Evolutionary conservation across 2,797 vertebrate genomes (phyloP).

Genomic region (Rhabdophis nuchalis): DNA sequence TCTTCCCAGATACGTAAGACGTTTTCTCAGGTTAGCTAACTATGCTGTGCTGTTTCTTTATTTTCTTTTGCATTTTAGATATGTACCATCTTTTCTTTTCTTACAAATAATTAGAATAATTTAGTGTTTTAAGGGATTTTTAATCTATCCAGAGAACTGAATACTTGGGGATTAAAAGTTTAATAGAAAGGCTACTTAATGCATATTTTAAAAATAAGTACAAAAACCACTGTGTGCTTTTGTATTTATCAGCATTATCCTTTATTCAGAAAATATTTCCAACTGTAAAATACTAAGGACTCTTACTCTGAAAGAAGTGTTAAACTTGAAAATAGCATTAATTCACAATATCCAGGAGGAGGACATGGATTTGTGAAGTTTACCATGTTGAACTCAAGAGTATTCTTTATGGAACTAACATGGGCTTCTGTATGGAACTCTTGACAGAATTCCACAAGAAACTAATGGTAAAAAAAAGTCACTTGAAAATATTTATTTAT

Average conservation of each 20-base stretch:
- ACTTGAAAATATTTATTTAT: too few relatives aligned
- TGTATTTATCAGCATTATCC: neutral
- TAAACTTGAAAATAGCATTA: neutral
- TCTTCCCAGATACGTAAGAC: neutral
- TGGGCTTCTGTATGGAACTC: neutral
- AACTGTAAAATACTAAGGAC: neutral
- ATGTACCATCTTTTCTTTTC: neutral
- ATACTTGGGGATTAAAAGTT: neutral
- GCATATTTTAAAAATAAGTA: neutral
- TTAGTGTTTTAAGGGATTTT: neutral
- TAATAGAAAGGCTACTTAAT: neutral
- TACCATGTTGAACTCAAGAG: neutral
- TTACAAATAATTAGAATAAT: neutral
- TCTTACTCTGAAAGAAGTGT: neutral
- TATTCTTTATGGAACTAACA: neutral
- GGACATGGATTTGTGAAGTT: neutral
- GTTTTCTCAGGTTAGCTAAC: neutral
- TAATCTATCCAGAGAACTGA: neutral
- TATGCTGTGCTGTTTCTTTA: neutral
- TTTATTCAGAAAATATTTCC: neutral
- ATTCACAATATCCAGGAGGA: neutral
- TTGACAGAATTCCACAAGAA: neutral
- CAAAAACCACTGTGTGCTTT: neutral
- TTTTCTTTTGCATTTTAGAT: neutral
- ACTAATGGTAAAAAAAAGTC: neutral